Percentiles rank a stretch among this genome's conserved stretches.
Conservation (phyloP, 2,888 invertebrate genomes). For the Gonocerus acuteangulatus region DNA sequence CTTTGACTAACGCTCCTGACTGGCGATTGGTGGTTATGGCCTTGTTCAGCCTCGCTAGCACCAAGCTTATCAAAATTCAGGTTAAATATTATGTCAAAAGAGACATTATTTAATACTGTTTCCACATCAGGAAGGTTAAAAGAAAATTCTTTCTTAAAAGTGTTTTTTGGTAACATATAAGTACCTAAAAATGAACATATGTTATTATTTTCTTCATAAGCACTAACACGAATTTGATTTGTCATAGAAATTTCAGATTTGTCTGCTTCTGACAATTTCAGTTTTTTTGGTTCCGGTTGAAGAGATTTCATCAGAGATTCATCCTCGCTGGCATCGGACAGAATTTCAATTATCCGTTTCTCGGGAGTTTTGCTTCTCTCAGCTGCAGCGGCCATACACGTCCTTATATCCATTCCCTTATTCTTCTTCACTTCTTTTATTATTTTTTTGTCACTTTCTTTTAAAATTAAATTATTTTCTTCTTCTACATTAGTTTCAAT, state of each 20-base stretch:
- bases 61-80: not conserved
- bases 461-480: not conserved
- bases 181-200: not conserved
- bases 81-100: not conserved
- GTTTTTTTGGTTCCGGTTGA: not conserved
- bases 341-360: constrained; percentile 17
- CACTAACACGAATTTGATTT: not conserved
- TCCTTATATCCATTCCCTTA: constrained; percentile 35
- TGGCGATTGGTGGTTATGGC: too few species aligned
- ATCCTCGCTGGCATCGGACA: constrained; percentile 11
- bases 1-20: not conserved
- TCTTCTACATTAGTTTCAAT: not conserved
- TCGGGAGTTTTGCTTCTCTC: constrained; percentile 23
- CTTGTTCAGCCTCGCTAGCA: too few species aligned
- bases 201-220: not conserved
- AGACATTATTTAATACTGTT: not conserved
- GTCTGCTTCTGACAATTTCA: not conserved
- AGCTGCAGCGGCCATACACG: constrained; percentile 32
- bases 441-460: constrained; percentile 41
- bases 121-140: not conserved
- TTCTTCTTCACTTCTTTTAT: constrained; percentile 35
- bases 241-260: not conserved
- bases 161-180: not conserved
- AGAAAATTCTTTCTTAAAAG: not conserved
- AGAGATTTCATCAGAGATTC: not conserved